Evolutionary conservation across 2,888 invertebrate species (phyloP).

Genomic region (Acanthococcus lagerstroemiae): DNA sequence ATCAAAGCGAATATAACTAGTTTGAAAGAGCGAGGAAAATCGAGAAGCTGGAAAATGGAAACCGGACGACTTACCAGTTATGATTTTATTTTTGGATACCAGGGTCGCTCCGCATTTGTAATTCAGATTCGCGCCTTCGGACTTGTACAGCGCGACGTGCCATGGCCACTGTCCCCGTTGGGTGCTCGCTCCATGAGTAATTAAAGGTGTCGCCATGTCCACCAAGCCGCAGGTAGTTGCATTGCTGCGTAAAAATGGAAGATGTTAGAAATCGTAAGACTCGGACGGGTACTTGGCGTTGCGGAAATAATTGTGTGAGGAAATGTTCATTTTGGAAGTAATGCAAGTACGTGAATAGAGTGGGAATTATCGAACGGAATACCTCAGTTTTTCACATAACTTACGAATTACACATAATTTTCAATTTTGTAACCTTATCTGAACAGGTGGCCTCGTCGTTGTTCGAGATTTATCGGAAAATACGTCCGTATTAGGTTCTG

Average conservation of each 20-base stretch:
- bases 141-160: constrained; percentile 56
- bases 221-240: constrained; percentile 31
- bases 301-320: too few species aligned
- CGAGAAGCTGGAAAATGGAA: not conserved
- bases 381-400: too few species aligned
- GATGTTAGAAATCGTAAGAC: too few species aligned
- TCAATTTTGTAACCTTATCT: not conserved
- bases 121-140: constrained; percentile 43
- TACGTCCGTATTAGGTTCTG: not conserved
- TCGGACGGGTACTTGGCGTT: too few species aligned
- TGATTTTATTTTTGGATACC: constrained; percentile 47
- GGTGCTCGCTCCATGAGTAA: constrained; percentile 51
- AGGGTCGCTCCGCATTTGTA: constrained; percentile 58
- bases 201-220: constrained; percentile 46
- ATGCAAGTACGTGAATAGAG: too few species aligned
- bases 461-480: not conserved
- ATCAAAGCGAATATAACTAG: not conserved
- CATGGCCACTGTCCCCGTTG: constrained; percentile 57
- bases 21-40: too few species aligned
- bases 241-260: too few species aligned
- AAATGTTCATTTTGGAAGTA: too few species aligned
- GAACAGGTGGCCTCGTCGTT: not conserved
- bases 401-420: too few species aligned
- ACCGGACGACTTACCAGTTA: constrained; percentile 43
- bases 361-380: too few species aligned